Evolutionary conservation across 2,113 vertebrate genomes (phyloP).

Genomic region (Hemibagrus wyckioides): DNA sequence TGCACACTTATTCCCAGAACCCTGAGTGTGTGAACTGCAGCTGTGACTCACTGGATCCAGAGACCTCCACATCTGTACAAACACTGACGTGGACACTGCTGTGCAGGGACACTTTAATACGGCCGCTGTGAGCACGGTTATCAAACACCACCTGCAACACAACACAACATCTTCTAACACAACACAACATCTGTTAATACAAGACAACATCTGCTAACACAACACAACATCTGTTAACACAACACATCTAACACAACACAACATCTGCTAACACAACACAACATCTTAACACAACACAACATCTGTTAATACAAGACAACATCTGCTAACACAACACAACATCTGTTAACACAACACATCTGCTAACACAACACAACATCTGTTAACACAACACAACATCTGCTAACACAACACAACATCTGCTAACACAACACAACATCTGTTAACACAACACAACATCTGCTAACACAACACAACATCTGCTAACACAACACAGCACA

Average conservation of each 20-base stretch:
- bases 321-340: neutral
- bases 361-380: neutral
- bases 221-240: too few species aligned
- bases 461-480: too few species aligned
- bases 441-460: too few species aligned
- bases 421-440: neutral
- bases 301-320: neutral
- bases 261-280: too few species aligned
- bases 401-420: neutral
- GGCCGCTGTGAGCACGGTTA: conserved; percentile 90
- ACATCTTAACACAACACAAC: too few species aligned
- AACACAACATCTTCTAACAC: neutral
- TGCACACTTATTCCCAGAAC: too few species aligned
- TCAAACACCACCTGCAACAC: conserved; percentile 84
- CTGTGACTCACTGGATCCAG: conserved; percentile 83
- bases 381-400: neutral
- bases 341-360: neutral
- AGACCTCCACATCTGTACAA: conserved; percentile 89
- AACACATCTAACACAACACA: too few species aligned
- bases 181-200: neutral
- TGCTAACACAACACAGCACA: too few species aligned
- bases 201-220: too few species aligned
- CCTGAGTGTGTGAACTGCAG: neutral
- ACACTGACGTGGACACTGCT: conserved; percentile 84
- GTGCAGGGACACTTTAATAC: conserved; percentile 83